Percentiles rank a stretch among this genome's conserved stretches.
phyloP scores from a whole-genome alignment of 2,797 vertebrate species.

The Valencia hispanica region DNA sequence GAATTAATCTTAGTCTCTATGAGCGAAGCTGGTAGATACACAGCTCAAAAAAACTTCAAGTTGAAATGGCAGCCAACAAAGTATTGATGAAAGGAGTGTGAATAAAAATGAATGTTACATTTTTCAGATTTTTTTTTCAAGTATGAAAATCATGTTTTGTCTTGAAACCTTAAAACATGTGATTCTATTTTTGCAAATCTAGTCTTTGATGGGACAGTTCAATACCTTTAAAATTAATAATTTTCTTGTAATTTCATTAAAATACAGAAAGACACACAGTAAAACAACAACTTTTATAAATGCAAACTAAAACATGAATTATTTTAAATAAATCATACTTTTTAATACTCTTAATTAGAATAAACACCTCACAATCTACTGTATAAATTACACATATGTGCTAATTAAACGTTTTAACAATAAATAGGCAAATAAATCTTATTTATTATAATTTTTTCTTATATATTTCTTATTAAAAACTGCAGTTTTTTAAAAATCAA shows the following conservation, averaged over 20 bases:
- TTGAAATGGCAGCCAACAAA: no score
- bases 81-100: no score
- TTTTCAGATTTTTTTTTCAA: no score
- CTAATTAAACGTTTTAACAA: neutral
- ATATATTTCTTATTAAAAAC: neutral
- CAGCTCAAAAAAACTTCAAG: no score
- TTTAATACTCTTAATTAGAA: neutral
- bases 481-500: neutral
- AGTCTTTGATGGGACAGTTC: no score
- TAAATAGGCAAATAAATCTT: neutral
- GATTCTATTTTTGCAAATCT: no score
- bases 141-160: no score
- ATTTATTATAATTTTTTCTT: neutral
- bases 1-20: no score
- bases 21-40: no score
- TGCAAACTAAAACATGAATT: neutral
- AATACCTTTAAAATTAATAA: no score
- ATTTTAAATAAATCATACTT: neutral
- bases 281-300: neutral
- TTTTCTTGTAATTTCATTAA: neutral
- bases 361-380: neutral
- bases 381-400: neutral
- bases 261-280: neutral
- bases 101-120: no score
- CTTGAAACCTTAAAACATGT: no score